A percentile compares a stretch with the other conserved stretches of the same genome.
Conservation (phyloP, 2,797 vertebrate genomes). For the Xiphophorus birchmanni region DNA sequence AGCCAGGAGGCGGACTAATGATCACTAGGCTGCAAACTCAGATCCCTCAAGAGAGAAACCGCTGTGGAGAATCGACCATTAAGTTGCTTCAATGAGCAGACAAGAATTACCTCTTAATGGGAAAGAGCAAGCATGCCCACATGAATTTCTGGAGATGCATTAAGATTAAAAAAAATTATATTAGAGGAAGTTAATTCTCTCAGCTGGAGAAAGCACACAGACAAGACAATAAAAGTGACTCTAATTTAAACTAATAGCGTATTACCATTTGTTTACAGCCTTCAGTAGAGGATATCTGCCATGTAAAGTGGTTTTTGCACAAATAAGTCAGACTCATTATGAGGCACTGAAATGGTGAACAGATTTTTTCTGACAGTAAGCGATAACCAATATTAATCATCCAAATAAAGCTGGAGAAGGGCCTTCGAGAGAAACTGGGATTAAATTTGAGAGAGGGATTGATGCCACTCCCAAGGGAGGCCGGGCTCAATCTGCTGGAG, state of each 20-base stretch:
- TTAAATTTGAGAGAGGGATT: conserved; percentile 61
- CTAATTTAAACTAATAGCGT: conserved; percentile 9
- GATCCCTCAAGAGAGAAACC: conserved; percentile 31
- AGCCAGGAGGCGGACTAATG: conserved; percentile 31
- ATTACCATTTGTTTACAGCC: conserved; percentile 16
- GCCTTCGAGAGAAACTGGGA: conserved; percentile 34
- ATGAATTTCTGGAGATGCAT: conserved; percentile 37
- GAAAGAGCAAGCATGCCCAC: conserved; percentile 18
- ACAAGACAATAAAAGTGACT: not conserved
- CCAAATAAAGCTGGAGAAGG: conserved; percentile 36
- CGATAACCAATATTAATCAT: conserved; percentile 24
- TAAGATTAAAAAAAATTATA: conserved; percentile 19
- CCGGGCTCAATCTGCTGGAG: conserved; percentile 41
- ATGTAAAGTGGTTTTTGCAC: conserved; percentile 2
- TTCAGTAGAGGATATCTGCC: not conserved
- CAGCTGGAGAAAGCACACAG: not conserved
- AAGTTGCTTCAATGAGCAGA: conserved; percentile 25
- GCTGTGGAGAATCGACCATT: conserved; percentile 33
- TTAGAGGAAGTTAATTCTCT: conserved; percentile 43
- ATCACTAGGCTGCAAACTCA: conserved; percentile 25
- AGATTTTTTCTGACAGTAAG: conserved; percentile 26
- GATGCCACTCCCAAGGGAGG: conserved; percentile 58
- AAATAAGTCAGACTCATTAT: conserved; percentile 18
- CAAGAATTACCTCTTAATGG: conserved; percentile 35
- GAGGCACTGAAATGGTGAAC: not conserved